Evolutionary conservation across 1,140 invertebrate genomes (phyloP).

Genomic region (Vanessa tameamea): DNA sequence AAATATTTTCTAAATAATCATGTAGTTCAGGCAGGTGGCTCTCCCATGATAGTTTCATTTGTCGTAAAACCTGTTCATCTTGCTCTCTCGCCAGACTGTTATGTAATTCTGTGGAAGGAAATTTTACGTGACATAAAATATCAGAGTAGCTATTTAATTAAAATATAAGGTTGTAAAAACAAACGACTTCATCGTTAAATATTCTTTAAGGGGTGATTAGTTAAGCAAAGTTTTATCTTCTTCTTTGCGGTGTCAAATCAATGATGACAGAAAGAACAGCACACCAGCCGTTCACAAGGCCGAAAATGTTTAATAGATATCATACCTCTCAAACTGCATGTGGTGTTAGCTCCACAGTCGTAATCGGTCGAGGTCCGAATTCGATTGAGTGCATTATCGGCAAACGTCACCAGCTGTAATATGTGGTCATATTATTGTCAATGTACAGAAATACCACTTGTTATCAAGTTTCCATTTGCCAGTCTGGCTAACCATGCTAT

Average conservation of each 20-base stretch:
- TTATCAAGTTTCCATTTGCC: too few relatives aligned
- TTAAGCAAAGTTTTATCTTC: too few relatives aligned
- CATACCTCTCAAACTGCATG: conserved; percentile 66
- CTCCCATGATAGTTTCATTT: conserved; percentile 75
- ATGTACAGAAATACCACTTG: too few relatives aligned
- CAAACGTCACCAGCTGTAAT: conserved; percentile 79
- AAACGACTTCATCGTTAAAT: too few relatives aligned
- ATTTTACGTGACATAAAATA: conserved; percentile 12
- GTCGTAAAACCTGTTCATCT: conserved; percentile 57
- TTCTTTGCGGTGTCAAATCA: too few relatives aligned
- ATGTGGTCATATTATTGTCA: conserved; percentile 13
- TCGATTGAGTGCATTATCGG: conserved; percentile 63
- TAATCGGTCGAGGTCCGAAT: conserved; percentile 67
- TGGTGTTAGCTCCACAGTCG: conserved; percentile 63
- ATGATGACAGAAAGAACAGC: not conserved
- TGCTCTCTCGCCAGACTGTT: conserved; percentile 67
- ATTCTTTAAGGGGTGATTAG: too few relatives aligned
- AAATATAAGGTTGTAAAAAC: too few relatives aligned
- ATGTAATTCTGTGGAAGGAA: conserved; percentile 59
- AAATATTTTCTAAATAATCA: conserved; percentile 75
- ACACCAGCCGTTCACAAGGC: not conserved
- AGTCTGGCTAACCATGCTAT: too few relatives aligned
- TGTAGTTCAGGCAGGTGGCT: conserved; percentile 65
- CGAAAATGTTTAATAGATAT: not conserved
- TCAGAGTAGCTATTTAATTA: not conserved